Base-by-base conservation (phyloP, 2,888 invertebrate species). In the Zaprionus lineosus region DNA sequence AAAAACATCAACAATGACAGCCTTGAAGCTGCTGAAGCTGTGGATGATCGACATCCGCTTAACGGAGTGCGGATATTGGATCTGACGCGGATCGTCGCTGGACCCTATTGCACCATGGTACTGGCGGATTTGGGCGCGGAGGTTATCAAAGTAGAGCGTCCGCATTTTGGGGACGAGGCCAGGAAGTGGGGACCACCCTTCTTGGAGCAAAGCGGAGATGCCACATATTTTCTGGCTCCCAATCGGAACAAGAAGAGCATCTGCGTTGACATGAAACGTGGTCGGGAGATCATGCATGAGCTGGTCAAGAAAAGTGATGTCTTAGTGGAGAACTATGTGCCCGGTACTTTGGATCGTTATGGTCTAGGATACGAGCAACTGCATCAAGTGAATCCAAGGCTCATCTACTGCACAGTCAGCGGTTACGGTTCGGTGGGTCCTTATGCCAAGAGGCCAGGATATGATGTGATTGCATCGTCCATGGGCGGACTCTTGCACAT, bases 241-340 rank as follows among this genome's bases (percentile, higher is more conserved):
- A 99, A 99, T 90, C 93, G 98, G 58, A 99, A 98, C 88, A 99
- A 99, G 90, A 95, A 95, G 89, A 98, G 98, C 89, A 91, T 98
- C 19, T 96, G 96, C 83, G 91, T 99, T 43, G 94, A 99, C 90
- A 90, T 98, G 24, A 97, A 96, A 88, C 91, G 91, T 1, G 87
- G 91, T 11, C 91, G 92, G 84, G 96, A 97, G 65, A 88, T 97
- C 5, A 90, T 96, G 19, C 91, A 93, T 69, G 93, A 96, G 69
- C 89, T 98, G 69, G 95, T 94, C 0, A 90, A 89, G 39, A 93
- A 94, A 84, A 94, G 95, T 87, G 98, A 99, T 91, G 93, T 99
- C 4, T 86, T 98, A 1, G 92, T 99, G 1, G 98, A 99, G 89
- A 99, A 99, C 90, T 99, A 95, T 90, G 91, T 98, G 0, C 98